phyloP scores from a whole-genome alignment of 2,888 invertebrate genomes.

The Lasioglossum zephyrum region DNA sequence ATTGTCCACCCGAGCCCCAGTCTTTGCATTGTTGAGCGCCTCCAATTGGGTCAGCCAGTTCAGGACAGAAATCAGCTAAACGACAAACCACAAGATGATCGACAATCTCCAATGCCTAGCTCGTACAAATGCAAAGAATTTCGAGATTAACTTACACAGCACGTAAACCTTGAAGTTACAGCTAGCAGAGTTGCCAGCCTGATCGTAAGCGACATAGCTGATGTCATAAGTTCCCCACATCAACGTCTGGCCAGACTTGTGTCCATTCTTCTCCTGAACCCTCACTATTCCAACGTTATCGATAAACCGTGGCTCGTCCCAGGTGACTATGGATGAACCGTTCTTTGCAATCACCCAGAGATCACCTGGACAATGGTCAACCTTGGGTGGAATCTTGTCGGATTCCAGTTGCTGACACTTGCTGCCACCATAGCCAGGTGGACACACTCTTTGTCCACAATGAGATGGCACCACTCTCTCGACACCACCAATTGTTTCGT shows the following conservation, averaged over 20 bases:
- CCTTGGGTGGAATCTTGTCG: conserved; percentile 93
- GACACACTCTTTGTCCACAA: conserved; percentile 95
- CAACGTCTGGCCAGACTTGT: conserved; percentile 94
- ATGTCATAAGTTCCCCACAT: conserved; percentile 97
- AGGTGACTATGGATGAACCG: conserved; percentile 94
- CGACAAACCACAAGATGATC: conserved; percentile 50
- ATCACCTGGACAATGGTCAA: conserved; percentile 96
- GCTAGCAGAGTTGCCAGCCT: conserved; percentile 95
- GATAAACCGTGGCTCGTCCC: conserved; percentile 96
- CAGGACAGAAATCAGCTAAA: conserved; percentile 96
- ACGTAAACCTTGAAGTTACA: conserved; percentile 97
- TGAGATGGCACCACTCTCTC: conserved; percentile 96
- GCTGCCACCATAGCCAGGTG: conserved; percentile 93
- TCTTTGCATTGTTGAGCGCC: conserved; percentile 96
- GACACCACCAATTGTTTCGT: conserved; percentile 94
- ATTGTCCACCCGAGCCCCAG: conserved; percentile 98
- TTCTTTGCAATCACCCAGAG: conserved; percentile 97
- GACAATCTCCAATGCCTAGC: neutral
- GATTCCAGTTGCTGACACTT: conserved; percentile 94
- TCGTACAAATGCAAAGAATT: neutral
- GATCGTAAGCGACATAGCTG: conserved; percentile 96
- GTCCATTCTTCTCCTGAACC: conserved; percentile 93
- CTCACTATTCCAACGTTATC: conserved; percentile 94
- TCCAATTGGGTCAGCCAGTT: conserved; percentile 94
- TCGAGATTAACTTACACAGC: conserved; percentile 87